phyloP scores from a whole-genome alignment of 2,797 vertebrate species.

The Spizella passerina region DNA sequence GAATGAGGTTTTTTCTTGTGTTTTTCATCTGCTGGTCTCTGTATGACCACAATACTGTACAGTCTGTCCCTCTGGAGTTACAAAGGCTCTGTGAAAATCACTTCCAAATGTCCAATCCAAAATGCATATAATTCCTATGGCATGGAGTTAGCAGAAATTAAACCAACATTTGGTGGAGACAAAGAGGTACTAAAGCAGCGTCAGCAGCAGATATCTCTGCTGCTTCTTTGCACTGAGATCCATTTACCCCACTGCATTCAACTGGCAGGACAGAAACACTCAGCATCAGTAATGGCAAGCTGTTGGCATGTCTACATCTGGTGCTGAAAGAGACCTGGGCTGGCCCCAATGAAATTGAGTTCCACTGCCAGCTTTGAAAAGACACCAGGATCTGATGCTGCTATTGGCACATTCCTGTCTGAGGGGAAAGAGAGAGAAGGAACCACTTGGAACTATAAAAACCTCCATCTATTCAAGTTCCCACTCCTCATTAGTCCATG shows the following conservation, averaged over 20 bases:
- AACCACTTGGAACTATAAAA: neutral
- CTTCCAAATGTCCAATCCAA: neutral
- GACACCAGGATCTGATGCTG: neutral
- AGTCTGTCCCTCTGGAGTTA: neutral
- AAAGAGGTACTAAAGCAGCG: neutral
- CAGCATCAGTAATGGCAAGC: neutral
- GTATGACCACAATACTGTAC: neutral
- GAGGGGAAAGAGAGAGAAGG: neutral
- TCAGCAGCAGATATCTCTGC: neutral
- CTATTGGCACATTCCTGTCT: neutral
- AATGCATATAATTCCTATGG: neutral
- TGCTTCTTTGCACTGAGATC: neutral
- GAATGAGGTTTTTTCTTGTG: neutral
- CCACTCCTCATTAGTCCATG: fast-evolving
- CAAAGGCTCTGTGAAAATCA: constrained; percentile 12
- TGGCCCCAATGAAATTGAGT: neutral
- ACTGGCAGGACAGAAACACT: neutral
- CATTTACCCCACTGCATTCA: neutral
- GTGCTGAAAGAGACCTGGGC: neutral
- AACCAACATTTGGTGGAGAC: constrained; percentile 11
- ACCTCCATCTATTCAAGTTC: neutral
- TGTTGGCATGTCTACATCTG: neutral
- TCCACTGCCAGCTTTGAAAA: neutral
- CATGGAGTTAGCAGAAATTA: neutral
- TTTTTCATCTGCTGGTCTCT: neutral